A percentile compares a stretch with the other conserved stretches of the same genome.
Evolutionary conservation across 2,888 invertebrate species (phyloP).

Genomic region (Steromphala cineraria): DNA sequence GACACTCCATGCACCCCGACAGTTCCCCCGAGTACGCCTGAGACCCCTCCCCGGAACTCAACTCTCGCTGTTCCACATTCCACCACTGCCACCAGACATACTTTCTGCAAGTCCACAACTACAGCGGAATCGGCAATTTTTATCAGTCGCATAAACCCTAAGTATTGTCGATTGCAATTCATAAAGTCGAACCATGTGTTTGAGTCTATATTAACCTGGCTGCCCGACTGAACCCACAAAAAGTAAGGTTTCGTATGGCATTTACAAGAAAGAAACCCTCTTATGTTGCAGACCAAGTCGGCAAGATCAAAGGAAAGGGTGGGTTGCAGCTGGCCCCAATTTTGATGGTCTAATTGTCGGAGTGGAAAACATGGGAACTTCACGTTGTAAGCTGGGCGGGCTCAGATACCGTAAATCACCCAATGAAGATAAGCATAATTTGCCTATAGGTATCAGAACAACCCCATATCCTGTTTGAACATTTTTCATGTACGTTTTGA

Average conservation of each 20-base stretch:
- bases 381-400: neutral
- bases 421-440: slow-evolving; percentile 1
- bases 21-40: neutral
- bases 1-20: neutral
- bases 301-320: neutral
- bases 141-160: neutral
- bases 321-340: neutral
- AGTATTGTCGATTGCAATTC: neutral
- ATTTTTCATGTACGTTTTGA: no score
- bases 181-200: neutral
- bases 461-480: no score
- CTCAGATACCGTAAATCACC: slow-evolving; percentile 4
- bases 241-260: slow-evolving; percentile 4
- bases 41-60: neutral
- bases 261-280: slow-evolving; percentile 14
- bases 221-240: neutral
- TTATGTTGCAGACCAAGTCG: neutral
- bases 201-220: neutral
- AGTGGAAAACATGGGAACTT: slow-evolving; percentile 3
- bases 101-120: neutral
- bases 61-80: no score
- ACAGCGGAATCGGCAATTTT: neutral
- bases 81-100: neutral
- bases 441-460: neutral
- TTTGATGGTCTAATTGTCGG: slow-evolving; percentile 1